Percentiles rank a stretch among this genome's conserved stretches.
Conservation (phyloP, 1,140 invertebrate species). For the Tribolium castaneum region DNA sequence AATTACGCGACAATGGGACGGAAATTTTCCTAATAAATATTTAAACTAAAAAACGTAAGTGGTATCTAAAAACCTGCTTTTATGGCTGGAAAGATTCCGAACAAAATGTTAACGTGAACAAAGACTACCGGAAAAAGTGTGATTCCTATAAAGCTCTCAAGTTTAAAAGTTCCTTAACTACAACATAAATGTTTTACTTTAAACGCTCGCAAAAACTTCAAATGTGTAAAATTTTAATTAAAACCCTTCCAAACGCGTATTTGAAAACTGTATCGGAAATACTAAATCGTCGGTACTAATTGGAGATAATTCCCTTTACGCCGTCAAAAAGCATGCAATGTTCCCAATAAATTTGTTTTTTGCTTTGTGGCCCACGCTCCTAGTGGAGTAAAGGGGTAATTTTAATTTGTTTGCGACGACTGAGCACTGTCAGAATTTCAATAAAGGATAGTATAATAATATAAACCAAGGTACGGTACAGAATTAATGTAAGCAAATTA, state of each 20-base stretch:
- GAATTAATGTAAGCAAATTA: constrained; percentile 43
- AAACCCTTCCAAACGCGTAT: neutral
- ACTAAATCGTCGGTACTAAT: neutral
- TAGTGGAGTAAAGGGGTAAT: constrained; percentile 18
- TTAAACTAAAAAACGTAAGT: constrained; percentile 37
- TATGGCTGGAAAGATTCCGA: constrained; percentile 21
- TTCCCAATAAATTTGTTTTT: no score
- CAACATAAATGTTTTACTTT: constrained; percentile 21
- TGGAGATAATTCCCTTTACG: neutral
- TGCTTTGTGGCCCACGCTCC: no score
- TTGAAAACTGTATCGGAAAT: no score
- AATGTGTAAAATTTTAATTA: neutral
- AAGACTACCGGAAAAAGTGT: constrained; percentile 27
- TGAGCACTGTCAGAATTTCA: constrained; percentile 31
- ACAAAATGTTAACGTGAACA: constrained; percentile 33
- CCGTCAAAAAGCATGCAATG: no score
- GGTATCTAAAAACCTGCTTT: constrained; percentile 18
- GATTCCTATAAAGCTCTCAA: constrained; percentile 32
- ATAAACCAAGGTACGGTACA: constrained; percentile 35
- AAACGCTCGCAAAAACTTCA: neutral
- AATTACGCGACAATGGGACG: constrained; percentile 41
- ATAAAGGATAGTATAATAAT: constrained; percentile 21
- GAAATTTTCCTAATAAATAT: constrained; percentile 45
- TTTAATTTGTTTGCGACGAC: constrained; percentile 15
- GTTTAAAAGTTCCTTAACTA: constrained; percentile 30